Percentiles rank a stretch among this genome's conserved stretches.
Evolutionary conservation across 2,797 vertebrate species (phyloP).

Genomic region (Pachyuromys duprasi): DNA sequence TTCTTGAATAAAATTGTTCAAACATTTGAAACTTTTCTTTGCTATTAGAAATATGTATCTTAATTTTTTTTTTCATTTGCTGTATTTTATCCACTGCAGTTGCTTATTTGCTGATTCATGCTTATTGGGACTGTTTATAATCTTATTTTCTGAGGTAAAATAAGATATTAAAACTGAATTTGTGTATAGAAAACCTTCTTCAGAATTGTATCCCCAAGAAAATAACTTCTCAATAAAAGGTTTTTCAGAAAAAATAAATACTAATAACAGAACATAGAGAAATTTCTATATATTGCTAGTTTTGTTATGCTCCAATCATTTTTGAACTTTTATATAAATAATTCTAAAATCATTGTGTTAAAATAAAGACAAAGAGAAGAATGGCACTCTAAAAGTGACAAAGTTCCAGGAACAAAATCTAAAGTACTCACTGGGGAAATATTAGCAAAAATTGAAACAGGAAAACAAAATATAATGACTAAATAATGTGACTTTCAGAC

Average conservation of each 20-base stretch:
- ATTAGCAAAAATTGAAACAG: constrained; percentile 65
- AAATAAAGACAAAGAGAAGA: constrained; percentile 51
- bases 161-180: constrained; percentile 60
- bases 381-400: constrained; percentile 38
- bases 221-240: not conserved
- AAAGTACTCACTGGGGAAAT: constrained; percentile 63
- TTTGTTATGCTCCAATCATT: constrained; percentile 23
- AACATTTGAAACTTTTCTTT: not conserved
- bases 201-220: constrained; percentile 51
- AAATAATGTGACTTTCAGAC: constrained; percentile 59
- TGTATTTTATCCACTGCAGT: not conserved
- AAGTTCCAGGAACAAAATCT: constrained; percentile 57
- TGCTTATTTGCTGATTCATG: constrained; percentile 44
- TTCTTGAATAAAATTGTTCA: not conserved
- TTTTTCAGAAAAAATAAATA: constrained; percentile 67
- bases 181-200: constrained; percentile 43
- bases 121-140: constrained; percentile 50
- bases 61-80: not conserved
- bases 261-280: not conserved
- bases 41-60: not conserved
- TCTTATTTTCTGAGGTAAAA: constrained; percentile 60
- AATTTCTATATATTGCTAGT: constrained; percentile 43
- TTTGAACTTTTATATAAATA: constrained; percentile 57
- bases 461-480: constrained; percentile 66
- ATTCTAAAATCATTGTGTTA: constrained; percentile 32